phyloP scores from a whole-genome alignment of 2,888 invertebrate genomes.

The Chromoteleia sp. region DNA sequence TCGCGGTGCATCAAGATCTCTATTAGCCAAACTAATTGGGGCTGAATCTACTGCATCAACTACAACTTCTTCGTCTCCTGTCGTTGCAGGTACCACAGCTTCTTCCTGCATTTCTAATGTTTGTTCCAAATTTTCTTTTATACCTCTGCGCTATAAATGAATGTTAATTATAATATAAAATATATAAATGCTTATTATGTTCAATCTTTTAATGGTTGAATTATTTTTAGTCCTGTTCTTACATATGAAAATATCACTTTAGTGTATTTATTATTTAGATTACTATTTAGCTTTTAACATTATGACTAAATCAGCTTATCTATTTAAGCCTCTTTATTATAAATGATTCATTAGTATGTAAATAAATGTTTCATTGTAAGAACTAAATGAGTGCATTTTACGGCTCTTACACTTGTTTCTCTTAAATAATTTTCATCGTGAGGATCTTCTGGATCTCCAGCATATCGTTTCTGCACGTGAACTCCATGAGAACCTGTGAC shows the following conservation, averaged over 20 bases:
- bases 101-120: constrained; percentile 85
- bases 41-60: constrained; percentile 85
- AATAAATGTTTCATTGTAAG: too few species aligned
- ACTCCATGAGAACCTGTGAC: constrained; percentile 92
- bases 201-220: too few species aligned
- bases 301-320: too few species aligned
- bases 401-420: constrained; percentile 90
- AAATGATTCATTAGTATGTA: too few species aligned
- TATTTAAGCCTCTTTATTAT: too few species aligned
- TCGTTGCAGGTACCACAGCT: constrained; percentile 79
- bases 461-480: constrained; percentile 89
- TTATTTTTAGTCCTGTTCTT: too few species aligned
- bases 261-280: too few species aligned
- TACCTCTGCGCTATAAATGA: constrained; percentile 86
- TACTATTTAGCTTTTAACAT: too few species aligned
- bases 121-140: constrained; percentile 87
- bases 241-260: too few species aligned
- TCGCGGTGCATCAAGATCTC: constrained; percentile 83
- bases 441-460: constrained; percentile 95
- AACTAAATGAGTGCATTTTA: too few species aligned
- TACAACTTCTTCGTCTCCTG: constrained; percentile 85
- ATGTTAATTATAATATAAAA: too few species aligned
- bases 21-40: constrained; percentile 80
- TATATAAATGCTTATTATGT: too few species aligned
- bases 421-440: constrained; percentile 96